Percentiles rank a stretch among this genome's conserved stretches.
Evolutionary conservation across 2,888 invertebrate species (phyloP).

Genomic region (Sinelater perroti): DNA sequence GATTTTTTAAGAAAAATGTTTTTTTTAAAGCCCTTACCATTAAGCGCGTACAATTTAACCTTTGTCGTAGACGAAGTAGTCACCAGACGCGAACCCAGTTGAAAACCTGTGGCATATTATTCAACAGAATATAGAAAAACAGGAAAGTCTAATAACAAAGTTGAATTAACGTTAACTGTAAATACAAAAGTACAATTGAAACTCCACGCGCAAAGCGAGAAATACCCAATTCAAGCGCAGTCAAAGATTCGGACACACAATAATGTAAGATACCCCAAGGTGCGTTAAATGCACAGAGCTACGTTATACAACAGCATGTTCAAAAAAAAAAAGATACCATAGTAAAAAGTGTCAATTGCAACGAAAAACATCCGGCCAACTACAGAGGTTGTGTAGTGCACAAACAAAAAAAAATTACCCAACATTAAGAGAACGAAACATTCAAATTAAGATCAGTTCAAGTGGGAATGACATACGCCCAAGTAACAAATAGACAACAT

Average conservation of each 20-base stretch:
- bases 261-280: slow-evolving; percentile 16
- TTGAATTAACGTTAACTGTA: too few species aligned
- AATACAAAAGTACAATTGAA: slow-evolving; percentile 19
- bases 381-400: slow-evolving; percentile 21
- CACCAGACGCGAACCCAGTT: too few species aligned
- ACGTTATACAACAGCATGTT: background rate
- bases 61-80: too few species aligned
- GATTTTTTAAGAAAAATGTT: too few species aligned
- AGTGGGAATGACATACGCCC: slow-evolving; percentile 15
- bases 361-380: slow-evolving; percentile 23
- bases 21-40: too few species aligned
- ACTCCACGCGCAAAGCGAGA: background rate
- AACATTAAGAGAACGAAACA: slow-evolving; percentile 4
- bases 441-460: slow-evolving; percentile 10
- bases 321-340: slow-evolving; percentile 16
- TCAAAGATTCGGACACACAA: slow-evolving; percentile 11
- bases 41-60: too few species aligned
- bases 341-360: slow-evolving; percentile 25
- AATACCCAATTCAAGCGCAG: slow-evolving; percentile 1
- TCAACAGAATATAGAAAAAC: too few species aligned
- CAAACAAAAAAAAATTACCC: slow-evolving; percentile 19
- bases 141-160: too few species aligned
- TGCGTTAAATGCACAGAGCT: slow-evolving; percentile 27
- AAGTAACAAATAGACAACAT: slow-evolving; percentile 18
- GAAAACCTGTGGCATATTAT: too few species aligned